A percentile compares a stretch with the other conserved stretches of the same genome.
phyloP scores from a whole-genome alignment of 2,797 vertebrate genomes.

The Microctenopoma stevenorrisi region DNA sequence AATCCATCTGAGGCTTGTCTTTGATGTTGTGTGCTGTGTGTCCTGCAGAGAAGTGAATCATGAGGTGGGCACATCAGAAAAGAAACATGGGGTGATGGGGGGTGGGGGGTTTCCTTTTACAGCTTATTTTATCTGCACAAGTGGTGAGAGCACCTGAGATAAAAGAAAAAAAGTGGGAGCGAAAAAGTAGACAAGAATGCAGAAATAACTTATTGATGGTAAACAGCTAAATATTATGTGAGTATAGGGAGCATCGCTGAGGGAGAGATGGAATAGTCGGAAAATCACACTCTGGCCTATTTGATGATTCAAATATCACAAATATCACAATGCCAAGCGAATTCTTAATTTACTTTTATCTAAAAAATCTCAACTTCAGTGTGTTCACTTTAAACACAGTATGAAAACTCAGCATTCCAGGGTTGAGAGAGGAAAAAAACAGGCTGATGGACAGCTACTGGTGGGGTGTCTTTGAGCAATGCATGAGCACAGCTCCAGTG shows the following conservation, averaged over 20 bases:
- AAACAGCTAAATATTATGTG: slow-evolving; percentile 56
- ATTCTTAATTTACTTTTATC: slow-evolving; percentile 4
- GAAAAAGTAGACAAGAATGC: slow-evolving; percentile 22
- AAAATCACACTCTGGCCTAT: slow-evolving; percentile 6
- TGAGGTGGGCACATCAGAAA: slow-evolving; percentile 23
- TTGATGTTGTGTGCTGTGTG: slow-evolving; percentile 29
- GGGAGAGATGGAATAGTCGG: not conserved
- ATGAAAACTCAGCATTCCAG: not conserved
- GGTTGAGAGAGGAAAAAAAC: not conserved
- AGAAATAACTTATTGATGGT: slow-evolving; percentile 56
- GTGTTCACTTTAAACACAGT: slow-evolving; percentile 10
- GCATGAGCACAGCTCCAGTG: not conserved
- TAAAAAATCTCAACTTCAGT: not conserved
- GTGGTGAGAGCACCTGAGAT: slow-evolving; percentile 2
- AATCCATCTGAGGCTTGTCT: slow-evolving; percentile 23
- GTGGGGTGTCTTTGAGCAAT: not conserved
- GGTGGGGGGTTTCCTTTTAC: slow-evolving; percentile 12
- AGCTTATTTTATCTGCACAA: slow-evolving; percentile 23
- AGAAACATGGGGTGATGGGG: slow-evolving; percentile 9
- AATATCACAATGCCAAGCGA: not conserved
- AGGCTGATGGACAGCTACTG: not conserved
- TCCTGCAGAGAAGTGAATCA: slow-evolving; percentile 25
- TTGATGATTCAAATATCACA: slow-evolving; percentile 5
- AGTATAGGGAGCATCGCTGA: slow-evolving; percentile 13
- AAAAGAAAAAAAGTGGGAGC: not conserved